These are phyloP conservation scores for Hirtodrosophila trivittata DNA, from an alignment of 2,888 invertebrate species.

Conservation along the genomic window DNA sequence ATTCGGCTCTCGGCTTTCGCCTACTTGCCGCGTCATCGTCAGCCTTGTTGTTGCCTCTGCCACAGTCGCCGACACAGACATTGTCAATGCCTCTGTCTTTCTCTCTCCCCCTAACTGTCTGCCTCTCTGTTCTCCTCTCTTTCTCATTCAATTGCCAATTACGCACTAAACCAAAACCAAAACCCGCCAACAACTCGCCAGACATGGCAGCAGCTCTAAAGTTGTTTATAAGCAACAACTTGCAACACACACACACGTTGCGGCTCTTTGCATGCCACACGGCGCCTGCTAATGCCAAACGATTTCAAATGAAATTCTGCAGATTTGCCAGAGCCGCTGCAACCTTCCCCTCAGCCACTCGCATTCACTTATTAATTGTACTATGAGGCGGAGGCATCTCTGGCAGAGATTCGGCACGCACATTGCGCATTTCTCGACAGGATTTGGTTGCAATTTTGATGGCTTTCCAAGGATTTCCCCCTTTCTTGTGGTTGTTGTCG, in stretches of 20 bases:
- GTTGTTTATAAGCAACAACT: constrained; percentile 47
- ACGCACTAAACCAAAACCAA: constrained; percentile 45
- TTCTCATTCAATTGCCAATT: constrained; percentile 77
- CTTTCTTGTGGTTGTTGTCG: constrained; percentile 24
- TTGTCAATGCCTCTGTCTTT: neutral
- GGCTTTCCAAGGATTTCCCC: constrained; percentile 36
- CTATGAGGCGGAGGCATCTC: constrained; percentile 25
- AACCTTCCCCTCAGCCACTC: neutral
- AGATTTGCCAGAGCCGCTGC: neutral
- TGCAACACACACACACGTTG: constrained; percentile 7
- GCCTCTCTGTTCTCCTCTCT: constrained; percentile 16
- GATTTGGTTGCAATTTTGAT: constrained; percentile 26
- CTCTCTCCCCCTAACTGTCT: neutral
- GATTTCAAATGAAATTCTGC: constrained; percentile 34
- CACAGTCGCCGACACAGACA: too few relatives aligned
- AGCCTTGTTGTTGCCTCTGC: constrained; percentile 1
- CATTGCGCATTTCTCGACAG: constrained; percentile 54
- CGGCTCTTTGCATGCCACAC: constrained; percentile 41
- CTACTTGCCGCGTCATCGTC: constrained; percentile 41
- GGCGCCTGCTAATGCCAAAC: constrained; percentile 41
- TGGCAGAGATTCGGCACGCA: constrained; percentile 53
- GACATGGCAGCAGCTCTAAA: constrained; percentile 42
- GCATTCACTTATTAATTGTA: constrained; percentile 37
- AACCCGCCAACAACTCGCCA: constrained; percentile 13
- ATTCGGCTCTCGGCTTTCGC: constrained; percentile 17